These are phyloP conservation scores for Gallinago jamesoni DNA, from an alignment of 2,113 vertebrate species.

Conservation along the genomic window DNA sequence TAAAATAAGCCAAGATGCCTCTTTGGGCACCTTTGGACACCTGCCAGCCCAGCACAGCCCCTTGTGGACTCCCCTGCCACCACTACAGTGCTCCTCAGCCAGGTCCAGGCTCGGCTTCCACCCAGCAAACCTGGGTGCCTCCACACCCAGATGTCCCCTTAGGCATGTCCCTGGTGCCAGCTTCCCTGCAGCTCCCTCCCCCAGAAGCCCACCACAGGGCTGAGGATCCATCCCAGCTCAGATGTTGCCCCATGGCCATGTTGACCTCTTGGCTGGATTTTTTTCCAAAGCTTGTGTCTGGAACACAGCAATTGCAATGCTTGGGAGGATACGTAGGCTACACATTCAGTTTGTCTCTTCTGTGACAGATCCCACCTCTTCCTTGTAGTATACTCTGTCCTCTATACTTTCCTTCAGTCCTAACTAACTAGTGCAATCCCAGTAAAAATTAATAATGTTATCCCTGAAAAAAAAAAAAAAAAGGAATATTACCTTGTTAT, in stretches of 20 bases:
- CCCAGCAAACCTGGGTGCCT: background rate
- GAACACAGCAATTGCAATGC: background rate
- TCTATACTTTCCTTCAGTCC: background rate
- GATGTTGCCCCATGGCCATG: accelerated
- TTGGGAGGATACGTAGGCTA: background rate
- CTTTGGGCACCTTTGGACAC: background rate
- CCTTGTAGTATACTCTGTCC: background rate
- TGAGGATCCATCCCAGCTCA: background rate
- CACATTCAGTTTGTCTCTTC: background rate
- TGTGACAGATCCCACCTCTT: background rate
- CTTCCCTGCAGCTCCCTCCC: background rate
- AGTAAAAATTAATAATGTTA: background rate
- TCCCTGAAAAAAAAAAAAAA: background rate
- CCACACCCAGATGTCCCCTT: background rate
- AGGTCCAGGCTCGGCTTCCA: background rate
- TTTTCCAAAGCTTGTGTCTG: background rate
- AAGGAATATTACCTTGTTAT: background rate
- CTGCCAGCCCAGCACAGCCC: background rate
- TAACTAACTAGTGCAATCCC: background rate
- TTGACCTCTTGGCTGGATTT: background rate
- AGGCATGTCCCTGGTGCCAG: background rate
- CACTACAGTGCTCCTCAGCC: background rate
- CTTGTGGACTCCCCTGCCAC: background rate
- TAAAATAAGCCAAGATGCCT: background rate
- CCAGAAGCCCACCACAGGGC: accelerated